phyloP scores from a whole-genome alignment of 2,797 vertebrate genomes.

The Halcyon badia region DNA sequence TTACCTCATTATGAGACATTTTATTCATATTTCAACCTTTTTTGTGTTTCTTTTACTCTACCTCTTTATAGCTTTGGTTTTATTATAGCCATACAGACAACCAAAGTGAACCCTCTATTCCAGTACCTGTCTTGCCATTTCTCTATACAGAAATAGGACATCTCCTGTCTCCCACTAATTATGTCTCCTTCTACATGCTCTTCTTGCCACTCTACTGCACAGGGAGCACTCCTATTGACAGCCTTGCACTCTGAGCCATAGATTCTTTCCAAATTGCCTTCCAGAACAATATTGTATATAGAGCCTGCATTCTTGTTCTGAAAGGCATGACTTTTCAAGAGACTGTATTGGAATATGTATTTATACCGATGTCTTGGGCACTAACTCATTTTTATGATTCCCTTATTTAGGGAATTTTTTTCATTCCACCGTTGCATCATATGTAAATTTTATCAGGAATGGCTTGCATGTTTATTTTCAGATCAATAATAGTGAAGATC shows the following conservation, averaged over 20 bases:
- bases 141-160: background rate
- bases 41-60: background rate
- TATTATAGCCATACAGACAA: background rate
- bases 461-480: background rate
- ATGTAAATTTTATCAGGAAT: background rate
- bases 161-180: background rate
- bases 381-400: background rate
- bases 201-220: background rate
- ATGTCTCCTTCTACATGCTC: background rate
- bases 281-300: background rate
- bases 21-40: background rate
- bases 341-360: background rate
- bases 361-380: background rate
- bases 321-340: background rate
- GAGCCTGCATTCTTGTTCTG: background rate
- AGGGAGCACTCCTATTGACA: background rate
- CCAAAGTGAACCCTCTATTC: background rate
- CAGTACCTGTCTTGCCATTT: background rate
- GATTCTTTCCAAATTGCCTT: background rate
- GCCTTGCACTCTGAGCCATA: background rate
- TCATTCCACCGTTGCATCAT: background rate
- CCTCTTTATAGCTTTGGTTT: background rate
- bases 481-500: background rate
- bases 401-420: background rate
- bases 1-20: background rate